These are phyloP conservation scores for Pardalotus punctatus DNA, from an alignment of 2,113 vertebrate genomes.

Conservation along the genomic window DNA sequence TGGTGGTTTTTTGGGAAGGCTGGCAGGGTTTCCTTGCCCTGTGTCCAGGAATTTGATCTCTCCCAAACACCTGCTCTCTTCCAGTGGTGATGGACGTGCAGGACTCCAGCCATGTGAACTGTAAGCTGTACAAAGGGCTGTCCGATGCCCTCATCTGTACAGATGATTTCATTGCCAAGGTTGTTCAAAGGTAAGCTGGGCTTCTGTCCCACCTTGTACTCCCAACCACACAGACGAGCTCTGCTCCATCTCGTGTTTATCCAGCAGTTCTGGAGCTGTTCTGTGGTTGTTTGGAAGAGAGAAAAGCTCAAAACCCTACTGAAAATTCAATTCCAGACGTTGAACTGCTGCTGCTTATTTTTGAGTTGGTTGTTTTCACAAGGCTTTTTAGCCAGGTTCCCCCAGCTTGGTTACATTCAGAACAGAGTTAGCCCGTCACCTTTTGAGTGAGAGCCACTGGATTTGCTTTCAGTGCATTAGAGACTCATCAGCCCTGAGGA, in stretches of 20 bases:
- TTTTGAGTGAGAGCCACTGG: neutral
- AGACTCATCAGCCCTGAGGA: neutral
- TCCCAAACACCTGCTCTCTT: conserved; percentile 32
- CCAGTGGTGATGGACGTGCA: conserved; percentile 98
- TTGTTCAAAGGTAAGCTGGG: conserved; percentile 89
- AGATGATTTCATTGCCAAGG: conserved; percentile 98
- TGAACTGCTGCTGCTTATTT: neutral
- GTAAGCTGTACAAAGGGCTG: conserved; percentile 94
- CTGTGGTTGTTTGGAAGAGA: neutral
- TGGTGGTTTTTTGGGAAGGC: neutral
- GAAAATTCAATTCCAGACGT: fast-evolving
- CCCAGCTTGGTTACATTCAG: neutral
- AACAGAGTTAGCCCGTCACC: neutral
- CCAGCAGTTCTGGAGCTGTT: neutral
- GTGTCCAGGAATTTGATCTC: neutral
- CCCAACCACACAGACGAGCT: neutral
- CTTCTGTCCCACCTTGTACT: neutral
- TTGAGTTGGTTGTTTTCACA: neutral
- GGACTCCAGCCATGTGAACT: conserved; percentile 92
- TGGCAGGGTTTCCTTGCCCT: neutral
- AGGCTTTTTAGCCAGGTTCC: neutral
- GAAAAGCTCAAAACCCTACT: neutral
- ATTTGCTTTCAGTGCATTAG: neutral
- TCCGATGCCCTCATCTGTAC: conserved; percentile 98
- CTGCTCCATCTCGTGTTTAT: fast-evolving